Conservation (phyloP, 92 coral and sea anemone species). For the Parazoanthus atlanticus region DNA sequence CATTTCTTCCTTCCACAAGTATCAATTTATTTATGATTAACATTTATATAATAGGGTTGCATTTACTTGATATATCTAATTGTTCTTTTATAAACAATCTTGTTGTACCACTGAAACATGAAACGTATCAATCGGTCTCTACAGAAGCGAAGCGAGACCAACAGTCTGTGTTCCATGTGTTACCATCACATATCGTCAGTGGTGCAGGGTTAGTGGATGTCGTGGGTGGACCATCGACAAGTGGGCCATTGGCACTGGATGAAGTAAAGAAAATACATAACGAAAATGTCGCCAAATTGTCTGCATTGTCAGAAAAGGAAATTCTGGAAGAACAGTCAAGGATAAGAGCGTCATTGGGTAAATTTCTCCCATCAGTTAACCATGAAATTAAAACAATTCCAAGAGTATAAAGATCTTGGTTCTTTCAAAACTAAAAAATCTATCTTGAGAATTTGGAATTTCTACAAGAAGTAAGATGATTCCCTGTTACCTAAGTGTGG, state of each 20-base stretch:
- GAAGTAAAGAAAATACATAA: conserved; percentile 78
- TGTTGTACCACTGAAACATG: conserved; percentile 1
- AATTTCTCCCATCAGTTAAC: not conserved
- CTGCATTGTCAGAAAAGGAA: conserved; percentile 78
- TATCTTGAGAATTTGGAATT: no score
- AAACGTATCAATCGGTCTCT: not conserved
- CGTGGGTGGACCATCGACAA: conserved; percentile 16
- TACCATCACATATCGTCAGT: conserved; percentile 54
- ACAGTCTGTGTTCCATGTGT: not conserved
- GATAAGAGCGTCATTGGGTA: conserved; percentile 74
- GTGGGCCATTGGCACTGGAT: conserved; percentile 27
- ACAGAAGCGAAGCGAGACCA: not conserved
- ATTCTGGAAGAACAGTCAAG: conserved; percentile 83
- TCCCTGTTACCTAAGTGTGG: not conserved
- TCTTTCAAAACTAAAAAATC: no score
- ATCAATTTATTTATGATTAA: no score
- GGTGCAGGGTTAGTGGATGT: conserved; percentile 69
- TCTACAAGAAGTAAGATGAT: no score
- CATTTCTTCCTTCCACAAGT: no score
- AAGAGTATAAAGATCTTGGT: not conserved
- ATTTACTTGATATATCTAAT: no score
- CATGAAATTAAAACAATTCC: not conserved
- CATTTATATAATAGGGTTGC: no score
- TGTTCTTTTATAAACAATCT: not conserved
- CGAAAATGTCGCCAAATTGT: conserved; percentile 77